A percentile compares a stretch with the other conserved stretches of the same genome.
These are phyloP conservation scores for Peromyscus nudipes DNA, from an alignment of 2,797 vertebrate genomes.

Conservation along the genomic window DNA sequence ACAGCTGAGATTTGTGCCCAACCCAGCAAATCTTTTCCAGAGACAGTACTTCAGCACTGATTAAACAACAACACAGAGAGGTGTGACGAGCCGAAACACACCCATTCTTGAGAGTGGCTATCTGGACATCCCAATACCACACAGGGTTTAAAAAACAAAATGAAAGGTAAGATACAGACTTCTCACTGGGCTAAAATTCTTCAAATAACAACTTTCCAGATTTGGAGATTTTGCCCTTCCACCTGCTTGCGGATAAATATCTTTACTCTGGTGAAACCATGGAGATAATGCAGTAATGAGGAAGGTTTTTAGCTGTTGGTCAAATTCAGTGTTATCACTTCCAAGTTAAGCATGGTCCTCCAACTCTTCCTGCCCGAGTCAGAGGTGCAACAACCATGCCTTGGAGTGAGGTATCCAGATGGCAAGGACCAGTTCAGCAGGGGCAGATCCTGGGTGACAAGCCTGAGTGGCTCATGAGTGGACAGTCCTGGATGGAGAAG, in stretches of 20 bases:
- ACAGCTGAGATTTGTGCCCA: neutral
- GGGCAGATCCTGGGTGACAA: neutral
- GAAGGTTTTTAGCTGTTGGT: neutral
- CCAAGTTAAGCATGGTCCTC: neutral
- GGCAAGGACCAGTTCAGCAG: neutral
- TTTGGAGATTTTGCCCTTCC: neutral
- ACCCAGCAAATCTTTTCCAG: neutral
- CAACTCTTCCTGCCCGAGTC: neutral
- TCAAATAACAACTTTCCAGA: neutral
- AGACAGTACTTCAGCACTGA: neutral
- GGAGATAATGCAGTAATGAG: neutral
- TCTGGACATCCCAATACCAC: neutral
- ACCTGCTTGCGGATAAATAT: neutral
- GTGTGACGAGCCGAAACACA: neutral
- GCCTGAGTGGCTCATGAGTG: neutral
- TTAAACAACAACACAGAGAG: neutral
- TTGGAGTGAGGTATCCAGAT: neutral
- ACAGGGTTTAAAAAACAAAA: neutral
- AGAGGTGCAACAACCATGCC: neutral
- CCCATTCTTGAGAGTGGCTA: neutral
- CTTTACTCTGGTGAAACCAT: neutral
- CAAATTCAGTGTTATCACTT: neutral
- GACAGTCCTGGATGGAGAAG: neutral
- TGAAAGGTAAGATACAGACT: conserved; percentile 19
- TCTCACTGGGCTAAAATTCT: conserved; percentile 67